phyloP scores from a whole-genome alignment of 2,888 invertebrate genomes.

The Erebia aethiops region DNA sequence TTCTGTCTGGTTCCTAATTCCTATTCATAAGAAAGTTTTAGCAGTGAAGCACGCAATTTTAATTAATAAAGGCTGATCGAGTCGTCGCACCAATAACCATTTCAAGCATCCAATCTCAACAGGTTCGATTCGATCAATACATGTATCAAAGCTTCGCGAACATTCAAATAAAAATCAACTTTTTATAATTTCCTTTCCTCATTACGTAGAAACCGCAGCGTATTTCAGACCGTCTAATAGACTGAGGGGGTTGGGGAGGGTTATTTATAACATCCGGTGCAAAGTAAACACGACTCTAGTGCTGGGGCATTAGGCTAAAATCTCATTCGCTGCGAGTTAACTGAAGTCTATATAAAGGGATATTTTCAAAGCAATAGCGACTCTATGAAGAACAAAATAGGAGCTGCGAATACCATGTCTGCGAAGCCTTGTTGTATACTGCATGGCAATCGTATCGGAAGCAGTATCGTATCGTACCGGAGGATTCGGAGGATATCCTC shows the following conservation, averaged over 20 bases:
- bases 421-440: neutral
- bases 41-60: neutral
- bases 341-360: neutral
- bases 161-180: conserved; percentile 10
- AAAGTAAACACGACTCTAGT: neutral
- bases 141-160: conserved; percentile 6
- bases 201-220: conserved; percentile 6
- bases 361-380: conserved; percentile 1
- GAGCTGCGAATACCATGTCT: conserved; percentile 13
- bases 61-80: neutral
- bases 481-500: too few relatives aligned
- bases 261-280: neutral
- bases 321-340: neutral
- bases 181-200: conserved; percentile 20
- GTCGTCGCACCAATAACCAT: neutral
- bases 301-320: neutral
- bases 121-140: neutral
- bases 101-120: neutral
- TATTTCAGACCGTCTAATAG: conserved; percentile 15
- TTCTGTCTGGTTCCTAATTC: neutral
- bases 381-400: conserved; percentile 7
- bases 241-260: neutral
- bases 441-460: too few relatives aligned
- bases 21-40: neutral
- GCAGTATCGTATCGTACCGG: too few relatives aligned